Conservation (phyloP, 1,140 invertebrate species). For the Ceratosolen fusciceps region DNA sequence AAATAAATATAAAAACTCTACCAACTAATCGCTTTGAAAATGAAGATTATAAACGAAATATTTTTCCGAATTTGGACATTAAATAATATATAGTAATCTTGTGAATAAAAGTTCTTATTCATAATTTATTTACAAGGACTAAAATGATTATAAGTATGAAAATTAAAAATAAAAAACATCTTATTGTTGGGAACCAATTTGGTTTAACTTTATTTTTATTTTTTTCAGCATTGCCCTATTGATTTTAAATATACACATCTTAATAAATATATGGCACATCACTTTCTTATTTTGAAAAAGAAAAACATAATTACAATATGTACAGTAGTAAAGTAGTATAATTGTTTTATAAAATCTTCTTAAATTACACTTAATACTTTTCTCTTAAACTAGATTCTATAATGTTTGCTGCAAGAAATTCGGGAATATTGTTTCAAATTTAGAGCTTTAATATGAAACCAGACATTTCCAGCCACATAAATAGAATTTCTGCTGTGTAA, state of each 20-base stretch:
- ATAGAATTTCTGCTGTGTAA: no score
- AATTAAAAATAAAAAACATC: background rate
- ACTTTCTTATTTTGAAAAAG: slow-evolving; percentile 27
- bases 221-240: background rate
- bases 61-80: no score
- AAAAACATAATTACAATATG: slow-evolving; percentile 32
- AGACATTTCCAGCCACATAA: no score
- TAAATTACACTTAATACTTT: no score
- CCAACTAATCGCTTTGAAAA: background rate
- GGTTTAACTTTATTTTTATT: slow-evolving; percentile 32
- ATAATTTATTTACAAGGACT: background rate
- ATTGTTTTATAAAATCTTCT: background rate
- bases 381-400: no score
- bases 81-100: no score
- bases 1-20: background rate
- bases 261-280: slow-evolving; percentile 46
- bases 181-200: slow-evolving; percentile 21
- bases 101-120: no score
- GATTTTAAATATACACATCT: slow-evolving; percentile 38
- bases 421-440: no score
- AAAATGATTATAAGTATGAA: background rate
- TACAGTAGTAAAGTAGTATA: slow-evolving; percentile 42
- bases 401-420: no score
- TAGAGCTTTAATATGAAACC: no score
- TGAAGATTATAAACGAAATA: no score